Conservation (phyloP, 1,140 invertebrate species). For the Pollicipes pollicipes region DNA sequence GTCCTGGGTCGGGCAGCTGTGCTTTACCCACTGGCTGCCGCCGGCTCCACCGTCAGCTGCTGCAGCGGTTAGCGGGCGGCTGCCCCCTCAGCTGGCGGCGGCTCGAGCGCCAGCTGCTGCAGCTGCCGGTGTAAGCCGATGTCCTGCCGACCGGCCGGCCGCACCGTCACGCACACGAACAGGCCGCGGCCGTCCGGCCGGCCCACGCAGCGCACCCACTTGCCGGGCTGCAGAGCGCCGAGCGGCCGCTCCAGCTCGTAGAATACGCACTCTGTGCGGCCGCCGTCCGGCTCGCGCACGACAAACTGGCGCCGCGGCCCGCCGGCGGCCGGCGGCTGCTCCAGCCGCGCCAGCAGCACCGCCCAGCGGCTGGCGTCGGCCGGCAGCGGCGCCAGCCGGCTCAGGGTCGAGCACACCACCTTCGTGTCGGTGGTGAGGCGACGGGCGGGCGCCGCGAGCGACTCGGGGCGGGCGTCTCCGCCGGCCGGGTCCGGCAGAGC, state of each 20-base stretch:
- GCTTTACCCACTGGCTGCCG: too few species aligned
- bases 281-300: not conserved
- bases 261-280: not conserved
- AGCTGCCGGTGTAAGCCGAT: not conserved
- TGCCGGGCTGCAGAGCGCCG: not conserved
- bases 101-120: not conserved
- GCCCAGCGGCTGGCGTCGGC: not conserved
- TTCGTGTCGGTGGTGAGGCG: not conserved
- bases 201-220: conserved; percentile 1
- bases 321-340: not conserved
- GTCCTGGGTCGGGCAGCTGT: too few species aligned
- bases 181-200: not conserved
- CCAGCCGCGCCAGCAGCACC: not conserved
- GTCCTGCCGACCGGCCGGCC: not conserved
- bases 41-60: too few species aligned
- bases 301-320: not conserved
- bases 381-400: not conserved
- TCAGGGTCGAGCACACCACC: not conserved
- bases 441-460: too few species aligned
- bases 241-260: conserved; percentile 1
- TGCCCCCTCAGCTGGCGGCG: too few species aligned
- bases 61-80: too few species aligned
- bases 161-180: not conserved
- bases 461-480: not conserved
- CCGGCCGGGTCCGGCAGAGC: not conserved